These are phyloP conservation scores for Andricus quercusramuli DNA, from an alignment of 2,888 invertebrate species.

Conservation along the genomic window DNA sequence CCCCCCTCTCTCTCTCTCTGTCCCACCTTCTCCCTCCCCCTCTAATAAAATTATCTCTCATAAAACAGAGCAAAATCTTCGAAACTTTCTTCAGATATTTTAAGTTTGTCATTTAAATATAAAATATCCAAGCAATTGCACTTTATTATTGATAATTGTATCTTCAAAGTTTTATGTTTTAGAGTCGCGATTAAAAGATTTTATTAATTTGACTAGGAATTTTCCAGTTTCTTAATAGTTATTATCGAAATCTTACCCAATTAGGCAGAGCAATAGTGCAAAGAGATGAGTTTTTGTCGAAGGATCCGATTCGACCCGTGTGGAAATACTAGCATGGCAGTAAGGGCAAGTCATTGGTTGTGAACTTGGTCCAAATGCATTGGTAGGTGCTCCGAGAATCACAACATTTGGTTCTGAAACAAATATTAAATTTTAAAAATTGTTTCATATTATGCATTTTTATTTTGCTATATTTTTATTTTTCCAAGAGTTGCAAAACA, in stretches of 20 bases:
- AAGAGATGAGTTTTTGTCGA: conserved; percentile 79
- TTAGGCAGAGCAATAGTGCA: conserved; percentile 78
- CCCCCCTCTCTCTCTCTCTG: too few species aligned
- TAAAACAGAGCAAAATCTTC: too few species aligned
- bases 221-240: not conserved
- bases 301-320: conserved; percentile 76
- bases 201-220: not conserved
- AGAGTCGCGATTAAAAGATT: not conserved
- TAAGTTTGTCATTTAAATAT: too few species aligned
- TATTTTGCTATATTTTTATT: not conserved
- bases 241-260: conserved; percentile 73
- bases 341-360: conserved; percentile 77
- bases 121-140: too few species aligned
- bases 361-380: conserved; percentile 74
- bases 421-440: not conserved
- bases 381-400: conserved; percentile 56
- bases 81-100: too few species aligned
- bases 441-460: not conserved
- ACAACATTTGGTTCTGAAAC: conserved; percentile 47
- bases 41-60: too few species aligned
- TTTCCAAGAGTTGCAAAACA: too few species aligned
- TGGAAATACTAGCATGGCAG: conserved; percentile 77
- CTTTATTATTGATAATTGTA: too few species aligned
- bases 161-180: too few species aligned
- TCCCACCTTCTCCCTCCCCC: too few species aligned